phyloP scores from a whole-genome alignment of 2,113 vertebrate species.

The Otis tarda region DNA sequence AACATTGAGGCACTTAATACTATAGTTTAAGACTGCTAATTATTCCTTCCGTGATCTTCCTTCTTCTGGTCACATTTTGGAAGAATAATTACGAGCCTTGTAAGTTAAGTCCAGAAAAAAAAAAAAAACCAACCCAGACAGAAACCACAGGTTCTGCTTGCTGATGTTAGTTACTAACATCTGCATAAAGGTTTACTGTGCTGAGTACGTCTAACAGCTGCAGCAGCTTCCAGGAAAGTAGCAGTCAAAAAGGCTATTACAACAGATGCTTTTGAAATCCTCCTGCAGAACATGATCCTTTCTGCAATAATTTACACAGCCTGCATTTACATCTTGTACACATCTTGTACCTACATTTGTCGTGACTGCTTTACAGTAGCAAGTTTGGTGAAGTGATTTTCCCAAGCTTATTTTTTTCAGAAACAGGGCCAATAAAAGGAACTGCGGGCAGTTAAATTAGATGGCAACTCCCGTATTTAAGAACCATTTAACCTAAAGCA shows the following conservation, averaged over 20 bases:
- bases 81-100: neutral
- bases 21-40: neutral
- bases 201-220: slow-evolving; percentile 14
- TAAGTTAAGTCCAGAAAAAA: neutral
- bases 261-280: slow-evolving; percentile 10
- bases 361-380: neutral
- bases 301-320: neutral
- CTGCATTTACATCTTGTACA: neutral
- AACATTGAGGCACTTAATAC: neutral
- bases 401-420: neutral
- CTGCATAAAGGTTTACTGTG: neutral
- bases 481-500: neutral
- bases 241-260: neutral
- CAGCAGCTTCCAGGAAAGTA: slow-evolving; percentile 15
- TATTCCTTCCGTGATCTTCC: neutral
- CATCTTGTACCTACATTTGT: neutral
- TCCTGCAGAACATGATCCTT: neutral
- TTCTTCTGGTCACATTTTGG: neutral
- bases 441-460: neutral
- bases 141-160: neutral
- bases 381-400: neutral
- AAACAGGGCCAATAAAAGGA: neutral
- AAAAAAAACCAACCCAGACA: neutral
- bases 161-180: neutral
- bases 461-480: neutral